Evolutionary conservation across 1,140 invertebrate genomes (phyloP).

Genomic region (Heliconius melpomene): DNA sequence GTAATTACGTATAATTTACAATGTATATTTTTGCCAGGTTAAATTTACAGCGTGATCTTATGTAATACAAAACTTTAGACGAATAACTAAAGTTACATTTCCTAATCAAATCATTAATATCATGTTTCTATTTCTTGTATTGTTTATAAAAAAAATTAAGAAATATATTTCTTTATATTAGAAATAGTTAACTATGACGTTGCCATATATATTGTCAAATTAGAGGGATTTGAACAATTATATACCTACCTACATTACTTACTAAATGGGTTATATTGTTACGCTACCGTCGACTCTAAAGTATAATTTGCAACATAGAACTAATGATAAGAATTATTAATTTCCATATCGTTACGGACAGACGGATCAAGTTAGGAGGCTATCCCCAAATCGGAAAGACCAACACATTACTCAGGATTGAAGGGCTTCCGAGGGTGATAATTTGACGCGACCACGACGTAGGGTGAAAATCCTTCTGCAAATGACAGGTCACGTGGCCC

Average conservation of each 20-base stretch:
- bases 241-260: not conserved
- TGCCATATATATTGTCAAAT: too few relatives aligned
- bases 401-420: constrained; percentile 52
- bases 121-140: too few relatives aligned
- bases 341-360: constrained; percentile 8
- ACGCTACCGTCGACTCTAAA: not conserved
- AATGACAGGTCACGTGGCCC: constrained; percentile 65
- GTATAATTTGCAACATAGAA: not conserved
- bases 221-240: too few relatives aligned
- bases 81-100: too few relatives aligned
- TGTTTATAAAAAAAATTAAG: too few relatives aligned
- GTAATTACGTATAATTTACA: too few relatives aligned
- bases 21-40: too few relatives aligned
- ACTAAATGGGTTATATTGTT: not conserved
- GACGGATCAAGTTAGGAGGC: constrained; percentile 23
- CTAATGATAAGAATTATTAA: constrained; percentile 12
- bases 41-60: too few relatives aligned
- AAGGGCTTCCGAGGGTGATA: constrained; percentile 42
- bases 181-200: too few relatives aligned
- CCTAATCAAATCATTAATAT: too few relatives aligned
- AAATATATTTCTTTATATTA: too few relatives aligned
- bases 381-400: constrained; percentile 48
- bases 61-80: too few relatives aligned
- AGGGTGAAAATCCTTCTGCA: constrained; percentile 68
- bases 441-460: constrained; percentile 62